Conservation (phyloP, 1,140 invertebrate genomes). For the Bombus huntii region DNA sequence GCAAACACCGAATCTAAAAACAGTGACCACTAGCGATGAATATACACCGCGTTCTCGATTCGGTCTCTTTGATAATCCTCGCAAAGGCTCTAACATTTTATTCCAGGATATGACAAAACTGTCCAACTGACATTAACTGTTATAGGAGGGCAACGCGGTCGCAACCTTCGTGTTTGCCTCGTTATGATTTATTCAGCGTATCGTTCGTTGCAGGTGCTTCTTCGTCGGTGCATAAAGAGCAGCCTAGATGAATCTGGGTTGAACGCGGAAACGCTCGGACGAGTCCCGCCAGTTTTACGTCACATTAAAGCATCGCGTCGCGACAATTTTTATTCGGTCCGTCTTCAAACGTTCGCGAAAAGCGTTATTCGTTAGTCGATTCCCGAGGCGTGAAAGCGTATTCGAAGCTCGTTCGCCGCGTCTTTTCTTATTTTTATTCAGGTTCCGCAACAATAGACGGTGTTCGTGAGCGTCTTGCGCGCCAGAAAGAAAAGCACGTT, state of each 20-base stretch:
- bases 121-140: constrained; percentile 57
- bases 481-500: neutral
- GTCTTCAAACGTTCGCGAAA: neutral
- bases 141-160: neutral
- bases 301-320: neutral
- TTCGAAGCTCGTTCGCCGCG: neutral
- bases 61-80: neutral
- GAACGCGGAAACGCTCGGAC: neutral
- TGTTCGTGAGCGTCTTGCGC: neutral
- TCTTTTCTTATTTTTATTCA: neutral
- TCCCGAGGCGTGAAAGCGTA: neutral
- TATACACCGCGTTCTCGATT: neutral
- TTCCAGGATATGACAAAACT: constrained; percentile 53
- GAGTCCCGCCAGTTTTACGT: neutral
- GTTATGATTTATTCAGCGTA: constrained; percentile 29
- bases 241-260: neutral
- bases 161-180: neutral
- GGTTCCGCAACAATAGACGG: no score
- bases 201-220: neutral
- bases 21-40: neutral
- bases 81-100: neutral
- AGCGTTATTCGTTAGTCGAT: neutral
- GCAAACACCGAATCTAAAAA: neutral
- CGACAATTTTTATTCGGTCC: neutral
- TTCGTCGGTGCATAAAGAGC: neutral